phyloP scores from a whole-genome alignment of 2,888 invertebrate genomes.

The Thymelicus sylvestris region DNA sequence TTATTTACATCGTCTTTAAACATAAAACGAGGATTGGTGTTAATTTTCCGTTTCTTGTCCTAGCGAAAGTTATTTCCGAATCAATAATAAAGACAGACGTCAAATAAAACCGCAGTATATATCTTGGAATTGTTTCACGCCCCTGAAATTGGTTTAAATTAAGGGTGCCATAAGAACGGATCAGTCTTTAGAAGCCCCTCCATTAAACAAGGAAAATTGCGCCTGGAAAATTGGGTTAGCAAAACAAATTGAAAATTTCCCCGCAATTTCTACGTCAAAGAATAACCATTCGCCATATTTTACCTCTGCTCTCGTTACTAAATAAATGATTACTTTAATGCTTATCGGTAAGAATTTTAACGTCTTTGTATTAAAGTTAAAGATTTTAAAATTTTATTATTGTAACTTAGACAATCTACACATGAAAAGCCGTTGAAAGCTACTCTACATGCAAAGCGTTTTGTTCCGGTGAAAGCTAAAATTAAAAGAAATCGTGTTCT shows the following conservation, averaged over 20 bases:
- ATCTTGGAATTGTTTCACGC: slow-evolving; percentile 16
- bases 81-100: background rate
- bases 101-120: slow-evolving; percentile 3
- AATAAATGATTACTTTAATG: background rate
- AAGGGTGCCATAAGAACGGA: slow-evolving; percentile 30
- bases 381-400: no score
- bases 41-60: no score
- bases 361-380: no score
- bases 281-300: slow-evolving; percentile 56
- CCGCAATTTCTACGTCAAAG: slow-evolving; percentile 74
- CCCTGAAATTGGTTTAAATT: slow-evolving; percentile 14
- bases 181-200: slow-evolving; percentile 52
- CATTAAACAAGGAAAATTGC: slow-evolving; percentile 70
- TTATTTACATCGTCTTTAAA: no score
- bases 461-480: no score
- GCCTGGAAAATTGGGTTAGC: slow-evolving; percentile 73
- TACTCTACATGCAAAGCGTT: no score
- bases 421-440: no score
- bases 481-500: no score
- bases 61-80: no score
- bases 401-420: no score
- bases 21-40: no score
- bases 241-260: slow-evolving; percentile 78
- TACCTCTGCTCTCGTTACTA: background rate
- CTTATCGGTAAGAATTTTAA: background rate